These are phyloP conservation scores for Trichosurus vulpecula DNA, from an alignment of 2,797 vertebrate genomes.

Conservation along the genomic window DNA sequence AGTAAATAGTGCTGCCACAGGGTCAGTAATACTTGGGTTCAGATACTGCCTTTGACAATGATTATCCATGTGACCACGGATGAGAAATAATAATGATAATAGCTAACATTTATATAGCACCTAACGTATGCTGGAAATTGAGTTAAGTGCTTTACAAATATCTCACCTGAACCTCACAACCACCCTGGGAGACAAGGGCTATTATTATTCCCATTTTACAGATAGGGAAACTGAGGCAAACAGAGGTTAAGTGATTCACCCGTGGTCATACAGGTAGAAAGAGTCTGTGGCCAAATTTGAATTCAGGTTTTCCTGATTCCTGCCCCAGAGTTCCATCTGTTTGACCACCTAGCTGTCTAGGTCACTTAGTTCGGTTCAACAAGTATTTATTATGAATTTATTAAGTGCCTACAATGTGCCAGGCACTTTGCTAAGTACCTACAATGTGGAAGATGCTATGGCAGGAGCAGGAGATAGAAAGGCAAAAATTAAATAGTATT, in stretches of 20 bases:
- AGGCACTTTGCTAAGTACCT: neutral
- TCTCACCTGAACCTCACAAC: neutral
- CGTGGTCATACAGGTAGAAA: neutral
- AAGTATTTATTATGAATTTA: neutral
- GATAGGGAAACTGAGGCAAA: neutral
- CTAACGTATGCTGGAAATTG: neutral
- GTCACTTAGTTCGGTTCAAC: neutral
- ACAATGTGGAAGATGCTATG: neutral
- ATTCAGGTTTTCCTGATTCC: neutral
- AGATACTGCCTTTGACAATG: neutral
- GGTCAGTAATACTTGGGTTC: neutral
- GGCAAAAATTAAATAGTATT: neutral
- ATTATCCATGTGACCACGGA: neutral
- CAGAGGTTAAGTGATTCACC: neutral
- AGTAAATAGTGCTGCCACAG: neutral
- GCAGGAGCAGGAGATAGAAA: neutral
- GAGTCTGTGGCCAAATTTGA: neutral
- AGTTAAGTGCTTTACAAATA: neutral
- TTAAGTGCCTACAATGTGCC: neutral
- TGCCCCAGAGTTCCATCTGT: neutral
- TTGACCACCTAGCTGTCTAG: neutral
- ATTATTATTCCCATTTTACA: neutral
- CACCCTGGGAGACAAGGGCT: neutral
- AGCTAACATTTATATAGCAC: neutral
- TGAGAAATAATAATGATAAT: neutral